phyloP scores from a whole-genome alignment of 2,888 invertebrate genomes.

The Callosobruchus maculatus region DNA sequence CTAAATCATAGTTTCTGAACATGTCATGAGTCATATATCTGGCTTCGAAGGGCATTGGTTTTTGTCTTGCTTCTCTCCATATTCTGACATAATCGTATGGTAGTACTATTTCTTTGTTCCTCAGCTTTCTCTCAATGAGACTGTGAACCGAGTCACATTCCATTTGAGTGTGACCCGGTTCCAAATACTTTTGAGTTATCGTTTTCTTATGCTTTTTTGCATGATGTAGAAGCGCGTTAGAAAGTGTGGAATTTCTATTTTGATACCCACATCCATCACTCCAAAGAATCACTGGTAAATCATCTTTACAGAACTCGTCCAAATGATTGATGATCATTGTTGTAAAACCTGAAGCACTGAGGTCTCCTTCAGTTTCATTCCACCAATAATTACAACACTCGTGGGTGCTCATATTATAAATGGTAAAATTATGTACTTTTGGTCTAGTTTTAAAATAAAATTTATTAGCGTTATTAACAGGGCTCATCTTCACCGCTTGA shows the following conservation, averaged over 20 bases:
- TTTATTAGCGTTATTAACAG: constrained; percentile 3
- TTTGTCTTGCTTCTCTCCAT: too few relatives aligned
- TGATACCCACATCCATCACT: constrained; percentile 13
- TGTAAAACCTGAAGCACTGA: background rate
- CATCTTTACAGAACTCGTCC: background rate
- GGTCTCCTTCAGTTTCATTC: too few relatives aligned
- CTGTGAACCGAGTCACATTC: constrained; percentile 7
- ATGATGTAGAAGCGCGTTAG: constrained; percentile 13
- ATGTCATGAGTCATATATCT: too few relatives aligned
- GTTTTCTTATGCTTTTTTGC: constrained; percentile 7
- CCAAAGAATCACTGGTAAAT: constrained; percentile 2
- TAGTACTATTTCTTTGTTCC: background rate
- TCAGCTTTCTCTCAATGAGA: constrained; percentile 1
- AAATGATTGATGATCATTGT: background rate
- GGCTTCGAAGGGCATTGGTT: too few relatives aligned
- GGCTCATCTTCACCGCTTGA: constrained; percentile 16
- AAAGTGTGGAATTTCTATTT: constrained; percentile 12
- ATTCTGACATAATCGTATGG: constrained; percentile 1
- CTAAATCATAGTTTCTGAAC: too few relatives aligned
- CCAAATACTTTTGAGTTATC: constrained; percentile 14
- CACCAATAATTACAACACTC: too few relatives aligned
- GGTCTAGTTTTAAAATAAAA: constrained; percentile 17
- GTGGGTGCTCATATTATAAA: too few relatives aligned
- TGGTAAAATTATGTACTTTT: constrained; percentile 10
- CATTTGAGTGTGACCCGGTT: constrained; percentile 18